Evolutionary conservation across 2,888 invertebrate genomes (phyloP), one percentile per base, ranked within the genome.

Genomic region (Platycheirus rosarum): DNA sequence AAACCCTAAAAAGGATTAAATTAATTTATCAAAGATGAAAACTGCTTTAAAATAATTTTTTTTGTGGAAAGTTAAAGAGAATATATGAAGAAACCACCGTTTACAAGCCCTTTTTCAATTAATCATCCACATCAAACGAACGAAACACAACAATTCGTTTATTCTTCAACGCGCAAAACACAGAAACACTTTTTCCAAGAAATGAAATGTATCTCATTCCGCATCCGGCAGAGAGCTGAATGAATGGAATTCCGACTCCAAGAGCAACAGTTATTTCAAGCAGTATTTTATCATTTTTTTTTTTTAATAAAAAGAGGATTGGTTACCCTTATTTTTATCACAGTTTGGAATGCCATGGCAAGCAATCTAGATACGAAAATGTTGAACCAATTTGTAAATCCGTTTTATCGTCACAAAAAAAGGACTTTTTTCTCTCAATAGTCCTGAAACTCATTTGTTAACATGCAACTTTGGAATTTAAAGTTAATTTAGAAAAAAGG

Each of bases 21-120:
- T 23, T 23, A 2, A 23, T 23, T 23, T 23, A 23, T 23, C 23
- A 23, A 23, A 23, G 6, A 23, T 23, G 23, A 23, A 23, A 23
- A 4, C 3, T 4, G 23, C 6, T 35, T 7, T 9, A 11, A n/a
- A 9, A 9, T 1, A 35, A 2, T 35, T n/a, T n/a, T n/a, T n/a
- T n/a, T n/a, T n/a, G n/a, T n/a, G n/a, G n/a, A 1, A 11, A 11
- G 9, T n/a, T n/a, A 35, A 3, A 1, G 1, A 37, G 9, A 16
- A 13, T 42, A 16, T 37, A 48, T 57, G 49, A 29, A 6, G 23
- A 35, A 40, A 20, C 18, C 37, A 60, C 13, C 32, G 42, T 23
- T 53, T 46, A 18, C 46, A 66, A 55, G 20, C 16, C 40, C 16
- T 63, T n/a, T 69, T 55, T 42, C 76, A 69, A 76, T 76, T 76